These are phyloP conservation scores for Samia ricini DNA, from an alignment of 1,140 invertebrate genomes.

Conservation along the genomic window DNA sequence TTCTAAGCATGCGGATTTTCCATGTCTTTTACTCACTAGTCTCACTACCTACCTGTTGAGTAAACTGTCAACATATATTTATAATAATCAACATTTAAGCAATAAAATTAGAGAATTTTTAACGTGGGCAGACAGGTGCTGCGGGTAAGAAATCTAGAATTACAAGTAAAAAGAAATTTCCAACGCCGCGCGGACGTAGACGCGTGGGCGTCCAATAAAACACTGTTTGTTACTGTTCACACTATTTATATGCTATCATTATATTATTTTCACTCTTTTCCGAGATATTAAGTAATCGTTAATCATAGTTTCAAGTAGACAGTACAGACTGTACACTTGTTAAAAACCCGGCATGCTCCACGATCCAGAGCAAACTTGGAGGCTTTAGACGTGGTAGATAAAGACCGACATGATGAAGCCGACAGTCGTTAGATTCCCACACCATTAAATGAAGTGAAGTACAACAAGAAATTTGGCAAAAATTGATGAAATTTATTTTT, in stretches of 20 bases:
- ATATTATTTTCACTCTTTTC: background rate
- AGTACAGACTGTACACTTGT: too few relatives aligned
- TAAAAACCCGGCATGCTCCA: too few relatives aligned
- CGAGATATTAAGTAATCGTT: background rate
- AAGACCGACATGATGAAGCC: too few relatives aligned
- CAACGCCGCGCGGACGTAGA: background rate
- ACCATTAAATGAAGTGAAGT: too few relatives aligned
- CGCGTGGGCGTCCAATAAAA: constrained; percentile 6
- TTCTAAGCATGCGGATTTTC: background rate
- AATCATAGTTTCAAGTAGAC: background rate
- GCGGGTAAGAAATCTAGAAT: constrained; percentile 3
- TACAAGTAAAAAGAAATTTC: constrained; percentile 9
- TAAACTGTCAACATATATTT: background rate
- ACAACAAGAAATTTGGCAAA: too few relatives aligned
- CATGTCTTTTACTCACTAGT: too few relatives aligned
- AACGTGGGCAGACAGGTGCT: background rate
- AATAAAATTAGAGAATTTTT: background rate
- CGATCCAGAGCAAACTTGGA: too few relatives aligned
- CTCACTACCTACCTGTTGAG: too few relatives aligned
- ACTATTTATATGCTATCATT: background rate
- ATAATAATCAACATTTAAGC: constrained; percentile 2
- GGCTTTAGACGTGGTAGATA: too few relatives aligned
- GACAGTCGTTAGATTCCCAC: too few relatives aligned
- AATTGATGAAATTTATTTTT: too few relatives aligned
- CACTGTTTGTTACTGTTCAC: background rate